These are phyloP conservation scores for Aricia artaxerxes DNA, from an alignment of 2,888 invertebrate species.

Conservation along the genomic window DNA sequence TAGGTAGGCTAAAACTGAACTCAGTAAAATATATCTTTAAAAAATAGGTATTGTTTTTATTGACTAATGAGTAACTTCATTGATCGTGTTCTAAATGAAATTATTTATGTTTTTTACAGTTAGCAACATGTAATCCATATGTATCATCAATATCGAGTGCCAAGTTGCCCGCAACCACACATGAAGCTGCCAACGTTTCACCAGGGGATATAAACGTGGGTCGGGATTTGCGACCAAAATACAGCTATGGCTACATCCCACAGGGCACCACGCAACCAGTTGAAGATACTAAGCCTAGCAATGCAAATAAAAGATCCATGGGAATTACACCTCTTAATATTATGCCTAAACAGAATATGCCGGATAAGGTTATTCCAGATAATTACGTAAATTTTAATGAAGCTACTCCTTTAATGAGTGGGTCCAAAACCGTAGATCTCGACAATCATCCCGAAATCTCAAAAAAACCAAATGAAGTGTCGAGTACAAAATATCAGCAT, in stretches of 20 bases:
- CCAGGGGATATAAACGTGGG: neutral
- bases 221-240: neutral
- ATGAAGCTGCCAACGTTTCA: neutral
- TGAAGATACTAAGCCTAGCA: neutral
- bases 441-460: neutral
- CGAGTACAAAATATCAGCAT: neutral
- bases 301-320: neutral
- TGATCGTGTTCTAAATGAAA: neutral
- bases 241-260: neutral
- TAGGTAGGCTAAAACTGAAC: no score
- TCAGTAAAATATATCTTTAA: no score
- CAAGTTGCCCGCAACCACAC: neutral
- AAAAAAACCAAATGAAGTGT: neutral
- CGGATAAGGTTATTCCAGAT: neutral
- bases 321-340: neutral
- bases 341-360: neutral
- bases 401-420: neutral
- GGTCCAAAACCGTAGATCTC: neutral
- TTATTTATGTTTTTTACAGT: neutral
- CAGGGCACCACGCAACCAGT: neutral
- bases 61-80: no score
- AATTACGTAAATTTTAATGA: neutral
- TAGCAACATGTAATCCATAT: neutral
- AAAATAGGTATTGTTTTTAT: no score
- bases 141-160: neutral